Evolutionary conservation across 2,113 vertebrate species (phyloP), one percentile per base, ranked within the genome.

Genomic region (Oncorhynchus nerka): DNA sequence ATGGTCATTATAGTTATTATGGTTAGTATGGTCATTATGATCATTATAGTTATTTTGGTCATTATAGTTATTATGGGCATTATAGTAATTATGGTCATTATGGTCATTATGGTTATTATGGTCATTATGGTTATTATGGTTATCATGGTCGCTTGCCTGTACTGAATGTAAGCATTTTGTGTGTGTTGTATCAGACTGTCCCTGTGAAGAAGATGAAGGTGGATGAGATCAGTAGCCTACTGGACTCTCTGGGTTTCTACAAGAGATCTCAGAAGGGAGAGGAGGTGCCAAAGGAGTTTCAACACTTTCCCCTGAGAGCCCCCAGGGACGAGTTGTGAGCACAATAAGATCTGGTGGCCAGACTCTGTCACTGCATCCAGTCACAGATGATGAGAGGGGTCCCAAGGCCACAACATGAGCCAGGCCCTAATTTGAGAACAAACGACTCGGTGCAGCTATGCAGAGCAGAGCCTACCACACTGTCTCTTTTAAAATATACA

Each of bases 241-340:
- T 95, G 64, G 93, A 95, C 71, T 94, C 94, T 11, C 87, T 93
- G 1, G 93, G 94, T 30, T 94, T 94, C 90, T 95, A 94, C 88
- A 92, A 90, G 82, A 93, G 91, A 84, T 92, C 92, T 81, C 71
- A 90, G 79, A 95, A 95, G 88, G 93, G 94, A 75, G 94, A 95
- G 85, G 87, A 93, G 67, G 91, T 94, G 51, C 93, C 94, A 64
- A 88, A 94, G 76, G 92, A 94, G 79, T 94, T 94, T 79, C 90
- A 92, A 86, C 83, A 92, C 64, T 90, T 92, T 77, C 93, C 93
- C 70, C 80, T 94, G 59, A 85, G n/a, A 4, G 81, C 88, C 28
- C 88, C 92, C 11, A 87, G 90, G 77, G 92, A 94, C 39, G 93
- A 95, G 86, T 89, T 95, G 45, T 95, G 90, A 91, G 26, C 51